Conservation (phyloP, 2,888 invertebrate species). For the Allacma fusca region DNA sequence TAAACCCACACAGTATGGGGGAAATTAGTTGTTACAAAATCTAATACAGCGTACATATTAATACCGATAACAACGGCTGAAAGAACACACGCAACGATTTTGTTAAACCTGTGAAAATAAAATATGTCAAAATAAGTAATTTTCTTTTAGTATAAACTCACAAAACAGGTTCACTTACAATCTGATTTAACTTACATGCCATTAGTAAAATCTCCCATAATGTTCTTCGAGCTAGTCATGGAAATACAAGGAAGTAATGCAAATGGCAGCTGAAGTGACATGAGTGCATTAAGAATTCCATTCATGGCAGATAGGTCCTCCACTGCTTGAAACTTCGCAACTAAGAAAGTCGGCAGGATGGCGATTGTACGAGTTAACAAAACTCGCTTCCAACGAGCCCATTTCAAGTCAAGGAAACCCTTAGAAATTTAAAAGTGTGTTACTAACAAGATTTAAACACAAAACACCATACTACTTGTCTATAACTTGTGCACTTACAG, state of each 20-base stretch:
- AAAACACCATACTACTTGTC: too few species aligned
- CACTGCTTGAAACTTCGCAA: constrained; percentile 75
- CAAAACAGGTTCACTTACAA: too few species aligned
- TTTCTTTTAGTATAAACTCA: too few species aligned
- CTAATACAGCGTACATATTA: constrained; percentile 34
- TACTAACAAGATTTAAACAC: too few species aligned
- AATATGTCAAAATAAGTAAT: too few species aligned
- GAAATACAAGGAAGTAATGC: constrained; percentile 86
- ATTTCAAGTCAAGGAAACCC: constrained; percentile 83
- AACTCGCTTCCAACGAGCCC: constrained; percentile 87
- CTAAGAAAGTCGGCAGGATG: constrained; percentile 76
- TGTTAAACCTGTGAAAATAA: constrained; percentile 59
- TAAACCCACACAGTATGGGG: constrained; percentile 62
- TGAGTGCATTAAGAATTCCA: constrained; percentile 83
- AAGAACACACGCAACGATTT: constrained; percentile 31
- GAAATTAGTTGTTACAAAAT: constrained; percentile 9
- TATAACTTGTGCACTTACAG: too few species aligned
- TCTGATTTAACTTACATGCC: constrained; percentile 80
- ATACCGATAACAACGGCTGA: constrained; percentile 37
- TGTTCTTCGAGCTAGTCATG: constrained; percentile 78
- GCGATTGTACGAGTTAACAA: constrained; percentile 84
- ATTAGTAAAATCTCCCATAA: constrained; percentile 87
- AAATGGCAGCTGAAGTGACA: constrained; percentile 87
- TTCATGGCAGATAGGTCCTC: constrained; percentile 81
- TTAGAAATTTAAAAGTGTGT: too few species aligned